phyloP scores from a whole-genome alignment of 2,113 vertebrate genomes.

The Stigmatopora nigra region DNA sequence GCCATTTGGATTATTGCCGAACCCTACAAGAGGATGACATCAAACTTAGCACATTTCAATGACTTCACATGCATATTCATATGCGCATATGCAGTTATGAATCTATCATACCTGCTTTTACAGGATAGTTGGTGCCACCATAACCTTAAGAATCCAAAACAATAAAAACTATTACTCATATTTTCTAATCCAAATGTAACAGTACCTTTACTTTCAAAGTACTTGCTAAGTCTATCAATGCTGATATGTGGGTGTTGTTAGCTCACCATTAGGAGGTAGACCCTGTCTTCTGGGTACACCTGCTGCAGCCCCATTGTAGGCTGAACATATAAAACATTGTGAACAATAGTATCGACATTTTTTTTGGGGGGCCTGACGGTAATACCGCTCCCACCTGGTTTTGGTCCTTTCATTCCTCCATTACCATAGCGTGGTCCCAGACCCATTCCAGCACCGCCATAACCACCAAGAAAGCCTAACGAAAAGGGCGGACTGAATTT shows the following conservation, averaged over 20 bases:
- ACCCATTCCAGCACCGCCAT: constrained; percentile 38
- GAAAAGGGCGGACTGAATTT: neutral
- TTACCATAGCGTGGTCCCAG: constrained; percentile 39
- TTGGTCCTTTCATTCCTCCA: constrained; percentile 53
- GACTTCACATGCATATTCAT: no score
- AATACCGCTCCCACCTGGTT: constrained; percentile 29
- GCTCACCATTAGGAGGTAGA: constrained; percentile 31
- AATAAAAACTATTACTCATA: neutral
- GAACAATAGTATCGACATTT: neutral
- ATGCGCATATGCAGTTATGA: no score
- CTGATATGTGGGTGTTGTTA: neutral
- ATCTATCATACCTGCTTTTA: constrained; percentile 38
- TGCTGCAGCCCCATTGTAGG: constrained; percentile 29
- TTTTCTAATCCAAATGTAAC: neutral
- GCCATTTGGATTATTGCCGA: constrained; percentile 34
- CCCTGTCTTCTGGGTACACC: constrained; percentile 32
- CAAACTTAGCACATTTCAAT: no score
- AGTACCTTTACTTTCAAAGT: no score
- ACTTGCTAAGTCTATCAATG: neutral
- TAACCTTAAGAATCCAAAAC: constrained; percentile 25
- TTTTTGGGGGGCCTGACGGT: neutral
- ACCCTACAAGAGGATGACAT: constrained; percentile 24
- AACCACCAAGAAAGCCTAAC: constrained; percentile 36
- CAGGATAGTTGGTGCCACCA: constrained; percentile 34
- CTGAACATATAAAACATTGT: constrained; percentile 17